Evolutionary conservation across 1,140 invertebrate species (phyloP).

Genomic region (Metopolophium dirhodum): DNA sequence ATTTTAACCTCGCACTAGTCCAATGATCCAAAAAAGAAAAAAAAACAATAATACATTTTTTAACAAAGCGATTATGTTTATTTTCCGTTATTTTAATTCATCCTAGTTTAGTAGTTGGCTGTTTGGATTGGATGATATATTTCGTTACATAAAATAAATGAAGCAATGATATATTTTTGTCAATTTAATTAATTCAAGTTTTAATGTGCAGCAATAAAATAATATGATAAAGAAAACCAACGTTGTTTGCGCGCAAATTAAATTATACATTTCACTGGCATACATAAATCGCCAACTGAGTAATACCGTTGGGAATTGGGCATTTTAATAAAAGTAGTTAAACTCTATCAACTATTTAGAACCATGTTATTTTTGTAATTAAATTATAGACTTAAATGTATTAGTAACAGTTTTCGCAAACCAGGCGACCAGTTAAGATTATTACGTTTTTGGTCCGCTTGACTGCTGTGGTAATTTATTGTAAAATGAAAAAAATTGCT

Average conservation of each 20-base stretch:
- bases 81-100: not conserved
- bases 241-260: constrained; percentile 7
- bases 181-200: constrained; percentile 9
- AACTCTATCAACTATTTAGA: not conserved
- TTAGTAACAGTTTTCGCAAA: not conserved
- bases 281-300: not conserved
- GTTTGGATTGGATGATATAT: not conserved
- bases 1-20: not conserved
- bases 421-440: not conserved
- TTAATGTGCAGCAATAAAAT: not conserved
- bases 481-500: not conserved
- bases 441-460: not conserved
- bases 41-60: not conserved
- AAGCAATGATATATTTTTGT: not conserved
- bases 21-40: not conserved
- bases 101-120: not conserved
- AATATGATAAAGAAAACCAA: not conserved
- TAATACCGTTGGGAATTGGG: not conserved
- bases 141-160: not conserved
- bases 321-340: constrained; percentile 19
- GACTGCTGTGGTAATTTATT: not conserved
- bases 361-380: not conserved
- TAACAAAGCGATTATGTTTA: not conserved
- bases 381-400: not conserved
- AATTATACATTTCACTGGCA: not conserved